Conservation (phyloP, 2,797 vertebrate genomes). For the Pelodytes ibericus region DNA sequence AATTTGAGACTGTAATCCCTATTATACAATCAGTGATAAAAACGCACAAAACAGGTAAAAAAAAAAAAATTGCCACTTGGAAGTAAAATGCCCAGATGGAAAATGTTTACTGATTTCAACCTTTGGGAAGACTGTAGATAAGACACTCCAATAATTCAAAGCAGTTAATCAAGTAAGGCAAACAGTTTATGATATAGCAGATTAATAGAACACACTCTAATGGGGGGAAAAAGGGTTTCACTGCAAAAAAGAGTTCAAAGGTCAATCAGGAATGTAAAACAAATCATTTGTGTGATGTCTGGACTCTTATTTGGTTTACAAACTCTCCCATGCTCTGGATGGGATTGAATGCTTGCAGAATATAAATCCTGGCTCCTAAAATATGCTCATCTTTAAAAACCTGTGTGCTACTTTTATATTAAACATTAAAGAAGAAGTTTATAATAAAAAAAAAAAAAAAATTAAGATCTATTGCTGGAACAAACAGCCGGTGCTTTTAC, state of each 20-base stretch:
- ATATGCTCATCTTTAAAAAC: too few relatives aligned
- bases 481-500: too few relatives aligned
- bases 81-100: slow-evolving; percentile 35
- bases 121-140: slow-evolving; percentile 53
- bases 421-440: too few relatives aligned
- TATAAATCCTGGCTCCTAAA: too few relatives aligned
- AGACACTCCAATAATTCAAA: slow-evolving; percentile 41
- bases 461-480: too few relatives aligned
- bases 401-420: too few relatives aligned
- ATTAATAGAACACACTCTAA: slow-evolving; percentile 16
- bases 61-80: too few relatives aligned
- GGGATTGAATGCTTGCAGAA: too few relatives aligned
- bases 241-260: slow-evolving; percentile 37
- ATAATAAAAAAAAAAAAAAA: too few relatives aligned
- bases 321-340: too few relatives aligned
- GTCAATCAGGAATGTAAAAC: slow-evolving; percentile 29
- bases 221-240: not conserved
- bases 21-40: slow-evolving; percentile 33
- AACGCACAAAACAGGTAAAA: slow-evolving; percentile 3
- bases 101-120: slow-evolving; percentile 13
- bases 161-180: slow-evolving; percentile 37
- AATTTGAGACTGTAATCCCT: slow-evolving; percentile 49
- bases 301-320: too few relatives aligned
- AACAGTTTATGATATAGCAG: slow-evolving; percentile 19
- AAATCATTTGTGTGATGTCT: too few relatives aligned